phyloP scores from a whole-genome alignment of 2,888 invertebrate species.

The Drosophila maculinotata region DNA sequence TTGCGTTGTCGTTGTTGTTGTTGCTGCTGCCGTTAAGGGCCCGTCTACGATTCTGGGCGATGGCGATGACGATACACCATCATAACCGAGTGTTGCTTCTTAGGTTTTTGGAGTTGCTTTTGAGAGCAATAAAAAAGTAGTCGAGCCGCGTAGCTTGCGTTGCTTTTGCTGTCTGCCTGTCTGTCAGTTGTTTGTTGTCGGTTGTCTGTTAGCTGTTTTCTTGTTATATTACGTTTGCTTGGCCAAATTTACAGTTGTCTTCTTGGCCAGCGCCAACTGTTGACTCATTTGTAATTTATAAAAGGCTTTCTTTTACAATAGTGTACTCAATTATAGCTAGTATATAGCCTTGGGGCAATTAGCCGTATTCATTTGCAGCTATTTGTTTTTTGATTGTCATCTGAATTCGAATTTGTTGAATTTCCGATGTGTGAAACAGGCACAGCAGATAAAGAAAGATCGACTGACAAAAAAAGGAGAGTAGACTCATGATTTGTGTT shows the following conservation, averaged over 20 bases:
- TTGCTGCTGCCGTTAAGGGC: constrained; percentile 30
- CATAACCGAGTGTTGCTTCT: constrained; percentile 26
- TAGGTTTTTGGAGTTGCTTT: constrained; percentile 50
- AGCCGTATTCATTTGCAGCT: neutral
- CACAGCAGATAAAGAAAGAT: too few species aligned
- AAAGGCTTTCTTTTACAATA: constrained; percentile 28
- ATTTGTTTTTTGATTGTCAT: too few species aligned
- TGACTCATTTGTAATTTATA: constrained; percentile 44
- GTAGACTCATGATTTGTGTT: too few species aligned
- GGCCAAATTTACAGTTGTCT: constrained; percentile 63
- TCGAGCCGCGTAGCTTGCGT: constrained; percentile 47
- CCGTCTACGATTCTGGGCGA: constrained; percentile 58
- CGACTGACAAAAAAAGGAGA: too few species aligned
- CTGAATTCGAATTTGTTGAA: too few species aligned
- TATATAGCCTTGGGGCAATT: neutral
- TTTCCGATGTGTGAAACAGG: too few species aligned
- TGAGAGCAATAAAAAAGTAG: constrained; percentile 73
- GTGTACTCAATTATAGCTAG: constrained; percentile 2
- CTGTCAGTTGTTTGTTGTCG: constrained; percentile 28
- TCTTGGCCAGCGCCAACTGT: constrained; percentile 38
- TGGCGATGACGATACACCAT: constrained; percentile 18
- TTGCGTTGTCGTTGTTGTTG: constrained; percentile 30
- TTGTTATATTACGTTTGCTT: constrained; percentile 59
- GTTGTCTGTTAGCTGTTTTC: constrained; percentile 41
- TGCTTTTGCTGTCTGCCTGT: constrained; percentile 3